Evolutionary conservation across 2,888 invertebrate genomes (phyloP), one percentile per base, ranked within the genome.

Genomic region (Acleris sparsana): DNA sequence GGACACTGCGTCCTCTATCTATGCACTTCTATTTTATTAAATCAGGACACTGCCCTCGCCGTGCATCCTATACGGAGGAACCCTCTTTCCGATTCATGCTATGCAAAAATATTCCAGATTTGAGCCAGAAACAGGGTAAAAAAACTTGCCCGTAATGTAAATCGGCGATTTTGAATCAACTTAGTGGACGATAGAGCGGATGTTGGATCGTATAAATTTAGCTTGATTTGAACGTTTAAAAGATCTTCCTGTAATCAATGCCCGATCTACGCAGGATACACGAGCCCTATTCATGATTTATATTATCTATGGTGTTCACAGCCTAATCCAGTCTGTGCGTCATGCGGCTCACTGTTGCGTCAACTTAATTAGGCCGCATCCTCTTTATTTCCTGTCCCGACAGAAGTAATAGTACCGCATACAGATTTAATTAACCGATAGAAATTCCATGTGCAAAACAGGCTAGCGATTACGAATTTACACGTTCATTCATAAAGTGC

Each of bases 71-170:
- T 84, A 85, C 84, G 82, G 79, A 81, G 78, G 73, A 74, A 72
- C 77, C 76, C 80, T 76, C 82, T 82, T 86, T 85, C 83, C 76
- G 80, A 88, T 89, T 87, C 89, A 89, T 88, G 84, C 81, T 85
- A 89, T 89, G 87, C 87, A 88, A 87, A 89, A 78, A 82, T 88
- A 89, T 89, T 85, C 87, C 75, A 82, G 85, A 85, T 86, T 87
- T 85, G 80, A 83, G 79, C 75, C 76, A 78, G 80, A 81, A 85
- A 85, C 82, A 80, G 80, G 76, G 77, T 77, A 75, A 80, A 70
- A 70, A 82, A 80, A 66, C 51, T 59, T 58, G 39, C 22, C 62
- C 13, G 62, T 59, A 69, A 69, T 62, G 65, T 66, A 66, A 69
- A 69, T 62, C 69, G 59, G 5, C 66, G 66, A 66, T 66, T 66